A percentile compares a stretch with the other conserved stretches of the same genome.
Conservation (phyloP, 2,888 invertebrate species). For the Nezara viridula region DNA sequence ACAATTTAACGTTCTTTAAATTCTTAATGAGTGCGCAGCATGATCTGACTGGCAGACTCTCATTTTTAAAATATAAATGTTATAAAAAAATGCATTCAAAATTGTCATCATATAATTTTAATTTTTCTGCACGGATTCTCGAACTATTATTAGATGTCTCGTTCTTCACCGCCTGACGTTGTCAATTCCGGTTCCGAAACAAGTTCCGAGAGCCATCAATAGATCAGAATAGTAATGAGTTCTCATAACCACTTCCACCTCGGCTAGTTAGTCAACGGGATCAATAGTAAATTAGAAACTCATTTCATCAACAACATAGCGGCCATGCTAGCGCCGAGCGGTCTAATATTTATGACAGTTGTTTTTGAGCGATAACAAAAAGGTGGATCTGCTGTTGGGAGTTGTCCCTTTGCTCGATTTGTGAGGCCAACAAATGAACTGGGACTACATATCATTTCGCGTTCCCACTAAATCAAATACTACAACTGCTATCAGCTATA, state of each 20-base stretch:
- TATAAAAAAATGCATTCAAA: too few species aligned
- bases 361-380: not conserved
- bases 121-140: too few species aligned
- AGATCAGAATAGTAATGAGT: not conserved
- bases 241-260: not conserved
- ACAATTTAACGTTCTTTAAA: too few species aligned
- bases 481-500: conserved; percentile 15
- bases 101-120: too few species aligned
- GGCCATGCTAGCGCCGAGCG: not conserved
- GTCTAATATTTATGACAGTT: conserved; percentile 30
- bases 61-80: too few species aligned
- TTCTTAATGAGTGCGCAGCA: too few species aligned
- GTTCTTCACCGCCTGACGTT: not conserved
- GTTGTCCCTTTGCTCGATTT: not conserved
- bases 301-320: not conserved
- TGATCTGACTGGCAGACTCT: too few species aligned
- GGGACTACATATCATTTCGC: conserved; percentile 14
- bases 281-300: conserved; percentile 10
- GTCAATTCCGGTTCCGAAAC: not conserved
- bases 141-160: too few species aligned
- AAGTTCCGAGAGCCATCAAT: not conserved
- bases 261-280: not conserved
- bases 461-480: not conserved
- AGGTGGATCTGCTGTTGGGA: not conserved
- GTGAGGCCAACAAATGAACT: not conserved